phyloP scores from a whole-genome alignment of 2,113 vertebrate genomes.

The Pelecanus crispus region DNA sequence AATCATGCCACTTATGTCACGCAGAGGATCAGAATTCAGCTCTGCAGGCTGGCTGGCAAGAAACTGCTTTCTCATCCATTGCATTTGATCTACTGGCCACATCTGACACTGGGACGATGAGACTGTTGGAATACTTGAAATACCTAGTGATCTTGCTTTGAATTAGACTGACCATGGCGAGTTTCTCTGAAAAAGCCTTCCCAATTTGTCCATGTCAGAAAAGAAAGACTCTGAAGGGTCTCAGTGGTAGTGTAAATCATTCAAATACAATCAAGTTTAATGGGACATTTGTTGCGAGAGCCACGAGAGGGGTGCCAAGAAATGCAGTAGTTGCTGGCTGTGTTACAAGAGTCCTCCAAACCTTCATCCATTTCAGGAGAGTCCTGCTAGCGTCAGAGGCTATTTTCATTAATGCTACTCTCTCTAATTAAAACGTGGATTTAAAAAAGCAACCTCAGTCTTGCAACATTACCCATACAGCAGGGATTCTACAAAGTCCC shows the following conservation, averaged over 20 bases:
- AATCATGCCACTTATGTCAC: background rate
- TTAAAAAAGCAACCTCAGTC: background rate
- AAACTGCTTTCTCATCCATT: background rate
- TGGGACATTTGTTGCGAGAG: background rate
- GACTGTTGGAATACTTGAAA: background rate
- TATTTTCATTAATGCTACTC: constrained; percentile 4
- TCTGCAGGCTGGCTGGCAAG: background rate
- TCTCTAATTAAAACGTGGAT: constrained; percentile 9
- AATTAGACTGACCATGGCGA: background rate
- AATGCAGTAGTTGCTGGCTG: background rate
- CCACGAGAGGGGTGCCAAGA: constrained; percentile 1
- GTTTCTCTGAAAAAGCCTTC: background rate
- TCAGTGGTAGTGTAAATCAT: background rate
- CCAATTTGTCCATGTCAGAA: background rate
- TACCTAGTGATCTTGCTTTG: background rate
- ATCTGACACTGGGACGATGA: background rate
- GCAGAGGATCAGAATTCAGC: background rate
- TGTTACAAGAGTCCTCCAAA: background rate
- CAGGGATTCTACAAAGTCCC: background rate
- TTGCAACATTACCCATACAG: background rate
- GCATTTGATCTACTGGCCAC: background rate
- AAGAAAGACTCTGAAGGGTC: background rate
- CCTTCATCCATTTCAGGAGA: background rate
- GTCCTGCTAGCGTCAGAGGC: background rate
- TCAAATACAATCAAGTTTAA: background rate